These are phyloP conservation scores for Phylloscopus trochiloides DNA, from an alignment of 2,113 vertebrate genomes.

Conservation along the genomic window DNA sequence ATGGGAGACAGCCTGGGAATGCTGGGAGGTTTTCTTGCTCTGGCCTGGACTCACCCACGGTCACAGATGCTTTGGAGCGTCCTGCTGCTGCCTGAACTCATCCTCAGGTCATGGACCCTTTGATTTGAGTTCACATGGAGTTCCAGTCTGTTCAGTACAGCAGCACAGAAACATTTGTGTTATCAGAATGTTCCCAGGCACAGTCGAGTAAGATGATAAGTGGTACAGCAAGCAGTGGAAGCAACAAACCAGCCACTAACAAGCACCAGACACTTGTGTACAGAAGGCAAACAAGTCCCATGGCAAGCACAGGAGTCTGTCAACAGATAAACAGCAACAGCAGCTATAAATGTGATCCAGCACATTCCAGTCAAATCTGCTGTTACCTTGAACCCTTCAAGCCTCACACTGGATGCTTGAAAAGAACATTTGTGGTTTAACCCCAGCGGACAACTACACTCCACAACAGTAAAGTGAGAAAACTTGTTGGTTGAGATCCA, in stretches of 20 bases:
- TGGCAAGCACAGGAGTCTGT: neutral
- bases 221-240: neutral
- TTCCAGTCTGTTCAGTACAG: neutral
- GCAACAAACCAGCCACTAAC: neutral
- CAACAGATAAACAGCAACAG: neutral
- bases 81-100: neutral
- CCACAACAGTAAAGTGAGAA: neutral
- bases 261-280: neutral
- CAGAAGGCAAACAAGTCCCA: neutral
- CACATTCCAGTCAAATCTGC: neutral
- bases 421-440: neutral
- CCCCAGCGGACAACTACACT: fast-evolving
- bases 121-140: neutral
- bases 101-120: neutral
- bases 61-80: fast-evolving
- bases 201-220: neutral
- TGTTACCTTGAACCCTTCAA: neutral
- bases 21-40: neutral
- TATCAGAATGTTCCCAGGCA: neutral
- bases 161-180: neutral
- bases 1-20: neutral
- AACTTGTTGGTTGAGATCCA: neutral
- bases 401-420: neutral
- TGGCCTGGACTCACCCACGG: fast-evolving
- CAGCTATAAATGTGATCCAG: neutral